These are phyloP conservation scores for Hippocampus kuda DNA, from an alignment of 2,797 vertebrate genomes.

Conservation along the genomic window DNA sequence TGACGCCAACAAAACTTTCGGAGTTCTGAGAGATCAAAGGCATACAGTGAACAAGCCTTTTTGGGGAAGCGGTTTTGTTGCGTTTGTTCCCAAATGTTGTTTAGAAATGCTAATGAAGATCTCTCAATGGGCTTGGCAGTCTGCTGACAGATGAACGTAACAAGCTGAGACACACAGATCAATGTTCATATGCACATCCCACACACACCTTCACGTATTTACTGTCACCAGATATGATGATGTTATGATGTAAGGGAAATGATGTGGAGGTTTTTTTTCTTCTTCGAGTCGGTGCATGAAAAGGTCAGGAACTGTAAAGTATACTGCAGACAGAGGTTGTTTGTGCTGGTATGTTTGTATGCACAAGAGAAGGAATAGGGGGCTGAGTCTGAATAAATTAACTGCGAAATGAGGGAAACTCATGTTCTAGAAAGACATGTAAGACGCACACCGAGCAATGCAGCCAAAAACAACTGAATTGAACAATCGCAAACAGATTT, in stretches of 20 bases:
- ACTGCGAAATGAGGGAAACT: no score
- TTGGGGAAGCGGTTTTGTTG: conserved; percentile 41
- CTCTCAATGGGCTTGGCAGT: conserved; percentile 34
- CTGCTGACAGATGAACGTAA: conserved; percentile 52
- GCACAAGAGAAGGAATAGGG: not conserved
- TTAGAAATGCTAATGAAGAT: conserved; percentile 56
- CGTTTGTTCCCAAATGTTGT: conserved; percentile 44
- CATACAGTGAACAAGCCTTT: conserved; percentile 22
- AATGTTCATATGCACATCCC: conserved; percentile 3
- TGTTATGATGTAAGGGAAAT: conserved; percentile 5
- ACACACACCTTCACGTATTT: conserved; percentile 1
- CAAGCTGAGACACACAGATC: conserved; percentile 35
- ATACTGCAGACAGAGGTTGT: not conserved
- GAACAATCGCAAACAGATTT: no score
- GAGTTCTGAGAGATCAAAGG: conserved; percentile 43
- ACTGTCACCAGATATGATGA: conserved; percentile 9
- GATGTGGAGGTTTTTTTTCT: not conserved
- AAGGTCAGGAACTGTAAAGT: conserved; percentile 25
- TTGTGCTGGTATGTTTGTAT: conserved; percentile 13
- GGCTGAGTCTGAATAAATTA: no score
- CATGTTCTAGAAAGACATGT: no score
- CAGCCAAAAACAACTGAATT: no score
- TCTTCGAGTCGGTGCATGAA: conserved; percentile 18
- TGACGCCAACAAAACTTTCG: conserved; percentile 23
- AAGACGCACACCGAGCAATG: no score